Percentiles rank a stretch among this genome's conserved stretches.
These are phyloP conservation scores for Phaetusa simplex DNA, from an alignment of 2,113 vertebrate genomes.

Conservation along the genomic window DNA sequence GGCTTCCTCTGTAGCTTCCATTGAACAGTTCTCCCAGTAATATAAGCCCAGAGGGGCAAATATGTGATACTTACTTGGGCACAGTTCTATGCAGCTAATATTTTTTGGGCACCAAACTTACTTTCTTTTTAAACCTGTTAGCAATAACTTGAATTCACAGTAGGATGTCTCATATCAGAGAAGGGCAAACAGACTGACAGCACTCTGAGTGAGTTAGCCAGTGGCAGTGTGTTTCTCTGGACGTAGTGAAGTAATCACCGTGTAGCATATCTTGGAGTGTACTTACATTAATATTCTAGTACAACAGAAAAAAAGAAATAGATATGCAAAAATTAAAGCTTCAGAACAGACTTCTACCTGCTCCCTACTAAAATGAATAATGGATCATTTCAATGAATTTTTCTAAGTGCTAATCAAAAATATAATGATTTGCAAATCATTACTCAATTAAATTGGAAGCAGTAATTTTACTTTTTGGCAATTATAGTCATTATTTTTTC, in stretches of 20 bases:
- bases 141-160: background rate
- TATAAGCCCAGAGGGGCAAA: background rate
- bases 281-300: background rate
- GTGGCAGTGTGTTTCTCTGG: background rate
- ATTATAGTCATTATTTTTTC: background rate
- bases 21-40: background rate
- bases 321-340: conserved; percentile 8
- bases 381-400: background rate
- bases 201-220: background rate
- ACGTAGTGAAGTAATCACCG: background rate
- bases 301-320: background rate
- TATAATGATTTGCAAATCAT: background rate
- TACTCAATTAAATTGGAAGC: background rate
- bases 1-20: background rate
- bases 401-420: conserved; percentile 20
- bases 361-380: background rate
- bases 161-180: background rate
- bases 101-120: background rate
- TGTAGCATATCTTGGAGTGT: background rate
- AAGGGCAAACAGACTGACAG: background rate
- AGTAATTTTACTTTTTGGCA: conserved; percentile 7
- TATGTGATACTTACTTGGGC: background rate
- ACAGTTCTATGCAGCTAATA: background rate
- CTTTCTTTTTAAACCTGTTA: background rate
- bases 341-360: background rate